phyloP scores from a whole-genome alignment of 2,113 vertebrate species.

The Rhipidura dahli region DNA sequence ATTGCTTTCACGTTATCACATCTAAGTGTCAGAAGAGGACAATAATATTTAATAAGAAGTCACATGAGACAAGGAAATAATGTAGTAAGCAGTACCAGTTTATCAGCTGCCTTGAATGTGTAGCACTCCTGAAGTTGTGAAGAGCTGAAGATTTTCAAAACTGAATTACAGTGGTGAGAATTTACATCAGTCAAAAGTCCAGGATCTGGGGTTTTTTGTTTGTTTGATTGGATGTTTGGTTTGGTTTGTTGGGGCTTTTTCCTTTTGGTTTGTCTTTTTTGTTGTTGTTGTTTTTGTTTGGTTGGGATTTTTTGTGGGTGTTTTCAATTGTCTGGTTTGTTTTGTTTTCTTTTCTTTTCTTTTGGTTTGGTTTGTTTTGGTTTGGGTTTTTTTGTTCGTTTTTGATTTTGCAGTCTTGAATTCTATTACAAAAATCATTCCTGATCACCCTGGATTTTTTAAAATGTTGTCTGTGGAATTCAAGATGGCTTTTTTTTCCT shows the following conservation, averaged over 20 bases:
- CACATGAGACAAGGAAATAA: not conserved
- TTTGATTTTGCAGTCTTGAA: not conserved
- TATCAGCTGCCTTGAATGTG: not conserved
- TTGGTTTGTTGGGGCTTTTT: not conserved
- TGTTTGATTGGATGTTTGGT: rapidly evolving
- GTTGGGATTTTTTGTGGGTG: no score
- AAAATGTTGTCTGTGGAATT: not conserved
- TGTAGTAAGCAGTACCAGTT: not conserved
- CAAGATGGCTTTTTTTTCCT: not conserved
- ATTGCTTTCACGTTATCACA: not conserved
- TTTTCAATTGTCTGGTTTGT: not conserved
- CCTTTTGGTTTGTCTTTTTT: no score
- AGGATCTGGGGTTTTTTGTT: rapidly evolving
- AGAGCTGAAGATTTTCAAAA: not conserved
- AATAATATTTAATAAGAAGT: not conserved
- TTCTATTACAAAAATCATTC: not conserved
- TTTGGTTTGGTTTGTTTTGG: not conserved
- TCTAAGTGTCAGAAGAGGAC: not conserved
- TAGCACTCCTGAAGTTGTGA: not conserved
- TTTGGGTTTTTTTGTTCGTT: not conserved
- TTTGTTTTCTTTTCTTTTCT: not conserved
- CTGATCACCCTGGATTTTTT: not conserved
- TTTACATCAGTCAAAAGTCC: not conserved
- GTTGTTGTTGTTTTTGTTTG: not conserved
- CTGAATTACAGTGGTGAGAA: not conserved